Conservation (phyloP, 1,140 invertebrate genomes). For the Melanaphis sacchari region DNA sequence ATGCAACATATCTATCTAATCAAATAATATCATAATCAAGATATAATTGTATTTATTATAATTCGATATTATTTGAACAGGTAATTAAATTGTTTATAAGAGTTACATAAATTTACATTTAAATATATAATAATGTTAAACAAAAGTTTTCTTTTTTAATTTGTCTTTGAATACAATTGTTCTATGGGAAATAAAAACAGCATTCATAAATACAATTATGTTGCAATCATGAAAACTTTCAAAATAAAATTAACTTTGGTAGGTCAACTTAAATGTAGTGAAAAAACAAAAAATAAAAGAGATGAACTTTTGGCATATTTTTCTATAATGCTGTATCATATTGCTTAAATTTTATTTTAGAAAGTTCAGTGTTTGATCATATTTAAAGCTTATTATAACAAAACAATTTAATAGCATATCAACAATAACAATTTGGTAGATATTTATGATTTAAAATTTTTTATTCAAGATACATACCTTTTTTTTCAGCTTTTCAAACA, state of each 20-base stretch:
- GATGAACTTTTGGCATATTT: constrained; percentile 1
- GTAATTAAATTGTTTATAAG: neutral
- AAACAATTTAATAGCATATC: neutral
- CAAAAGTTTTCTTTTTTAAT: constrained; percentile 31
- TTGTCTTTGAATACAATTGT: constrained; percentile 17
- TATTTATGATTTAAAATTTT: neutral
- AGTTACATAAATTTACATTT: constrained; percentile 16
- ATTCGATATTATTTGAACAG: constrained; percentile 4
- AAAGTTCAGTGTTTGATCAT: neutral
- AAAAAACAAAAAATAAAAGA: neutral
- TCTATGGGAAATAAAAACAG: constrained; percentile 7
- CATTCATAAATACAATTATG: constrained; percentile 29
- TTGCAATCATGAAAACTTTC: constrained; percentile 32
- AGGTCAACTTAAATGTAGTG: neutral
- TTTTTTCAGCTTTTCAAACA: neutral
- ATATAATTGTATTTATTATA: neutral
- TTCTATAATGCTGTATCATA: neutral
- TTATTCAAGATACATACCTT: neutral
- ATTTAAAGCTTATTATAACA: neutral
- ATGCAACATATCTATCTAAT: neutral
- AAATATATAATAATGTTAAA: constrained; percentile 14
- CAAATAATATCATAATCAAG: neutral
- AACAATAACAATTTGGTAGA: neutral
- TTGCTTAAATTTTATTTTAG: neutral
- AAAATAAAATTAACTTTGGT: constrained; percentile 33